phyloP scores from a whole-genome alignment of 2,888 invertebrate species.

The Ecliptopera silaceata region DNA sequence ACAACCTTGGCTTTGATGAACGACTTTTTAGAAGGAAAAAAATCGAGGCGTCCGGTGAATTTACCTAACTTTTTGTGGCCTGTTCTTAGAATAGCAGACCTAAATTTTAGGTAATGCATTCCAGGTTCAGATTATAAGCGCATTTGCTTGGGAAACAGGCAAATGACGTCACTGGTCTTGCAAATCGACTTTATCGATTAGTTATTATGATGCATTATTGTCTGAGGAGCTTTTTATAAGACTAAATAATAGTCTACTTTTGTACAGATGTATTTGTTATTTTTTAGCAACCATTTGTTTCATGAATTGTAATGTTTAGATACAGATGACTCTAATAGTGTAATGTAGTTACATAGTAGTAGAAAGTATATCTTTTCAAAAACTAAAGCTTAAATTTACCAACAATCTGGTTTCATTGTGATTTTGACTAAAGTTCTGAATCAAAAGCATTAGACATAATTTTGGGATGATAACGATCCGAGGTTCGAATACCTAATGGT shows the following conservation, averaged over 20 bases:
- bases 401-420: conserved; percentile 28
- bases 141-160: conserved; percentile 6
- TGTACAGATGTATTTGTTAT: no score
- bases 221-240: no score
- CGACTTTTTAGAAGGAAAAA: conserved; percentile 71
- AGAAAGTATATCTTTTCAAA: no score
- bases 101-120: conserved; percentile 66
- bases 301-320: no score
- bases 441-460: conserved; percentile 70
- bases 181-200: no score
- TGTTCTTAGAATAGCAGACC: conserved; percentile 69
- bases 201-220: no score
- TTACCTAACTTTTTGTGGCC: conserved; percentile 78
- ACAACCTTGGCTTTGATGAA: conserved; percentile 76
- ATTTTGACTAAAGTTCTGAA: conserved; percentile 52
- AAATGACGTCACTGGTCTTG: not conserved
- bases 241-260: no score
- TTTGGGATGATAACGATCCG: conserved; percentile 69
- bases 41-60: conserved; percentile 76
- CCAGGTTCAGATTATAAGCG: conserved; percentile 57
- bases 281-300: no score
- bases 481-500: conserved; percentile 44
- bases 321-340: no score
- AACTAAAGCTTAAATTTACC: no score
- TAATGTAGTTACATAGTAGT: no score